A percentile compares a stretch with the other conserved stretches of the same genome.
These are phyloP conservation scores for Ardeotis arabs DNA, from an alignment of 2,113 vertebrate genomes.

Conservation along the genomic window DNA sequence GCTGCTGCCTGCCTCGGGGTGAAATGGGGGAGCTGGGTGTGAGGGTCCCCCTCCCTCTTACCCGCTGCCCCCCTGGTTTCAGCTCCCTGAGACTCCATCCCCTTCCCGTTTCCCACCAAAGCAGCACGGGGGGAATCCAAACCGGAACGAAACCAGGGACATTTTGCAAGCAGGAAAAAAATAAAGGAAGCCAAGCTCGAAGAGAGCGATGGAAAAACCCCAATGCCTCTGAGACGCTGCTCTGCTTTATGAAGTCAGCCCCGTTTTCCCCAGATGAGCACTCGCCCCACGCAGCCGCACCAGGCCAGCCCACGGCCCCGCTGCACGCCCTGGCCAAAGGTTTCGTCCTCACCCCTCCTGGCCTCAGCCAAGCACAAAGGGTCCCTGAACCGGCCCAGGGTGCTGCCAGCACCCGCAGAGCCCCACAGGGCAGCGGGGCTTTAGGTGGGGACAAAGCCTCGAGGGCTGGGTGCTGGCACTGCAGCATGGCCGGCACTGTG, in stretches of 20 bases:
- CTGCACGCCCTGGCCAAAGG: accelerated
- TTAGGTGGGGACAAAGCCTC: not conserved
- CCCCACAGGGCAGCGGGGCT: accelerated
- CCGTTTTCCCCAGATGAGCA: not conserved
- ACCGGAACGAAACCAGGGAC: not conserved
- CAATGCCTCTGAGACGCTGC: not conserved
- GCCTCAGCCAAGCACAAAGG: not conserved
- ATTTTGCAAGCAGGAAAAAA: not conserved
- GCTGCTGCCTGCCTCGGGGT: not conserved
- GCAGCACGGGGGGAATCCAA: not conserved
- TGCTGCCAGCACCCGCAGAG: not conserved
- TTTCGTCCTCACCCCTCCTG: not conserved
- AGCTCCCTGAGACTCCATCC: not conserved
- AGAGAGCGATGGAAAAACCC: not conserved
- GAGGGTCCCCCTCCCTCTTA: accelerated
- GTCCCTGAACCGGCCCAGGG: accelerated
- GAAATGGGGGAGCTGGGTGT: not conserved
- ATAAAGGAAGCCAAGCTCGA: not conserved
- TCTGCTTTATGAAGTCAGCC: not conserved
- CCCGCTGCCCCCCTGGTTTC: not conserved
- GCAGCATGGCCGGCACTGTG: accelerated
- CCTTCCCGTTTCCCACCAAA: not conserved
- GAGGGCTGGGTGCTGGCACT: not conserved
- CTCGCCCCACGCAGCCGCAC: accelerated
- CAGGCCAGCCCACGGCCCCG: not conserved